Evolutionary conservation across 2,797 vertebrate genomes (phyloP), one percentile per base, ranked within the genome.

Genomic region (Phoebastria nigripes): DNA sequence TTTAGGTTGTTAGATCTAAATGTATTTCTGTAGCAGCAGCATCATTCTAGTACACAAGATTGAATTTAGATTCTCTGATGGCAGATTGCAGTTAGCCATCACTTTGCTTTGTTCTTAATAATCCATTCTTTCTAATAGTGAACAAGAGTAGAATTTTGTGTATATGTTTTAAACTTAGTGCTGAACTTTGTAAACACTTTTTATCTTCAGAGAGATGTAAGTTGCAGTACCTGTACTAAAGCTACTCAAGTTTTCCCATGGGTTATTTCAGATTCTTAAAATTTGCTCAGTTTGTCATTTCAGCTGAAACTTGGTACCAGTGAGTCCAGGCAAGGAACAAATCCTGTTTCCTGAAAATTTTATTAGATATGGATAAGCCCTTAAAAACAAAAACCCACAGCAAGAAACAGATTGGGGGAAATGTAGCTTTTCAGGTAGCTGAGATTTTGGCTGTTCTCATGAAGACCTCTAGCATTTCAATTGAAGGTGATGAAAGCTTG

Each of bases 341-440:
- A 59, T 82, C 19, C 44, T 20, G 15, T 85, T 92, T 92, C 46
- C 67, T 92, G 71, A 71, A 67, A 87, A 37, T 51, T 69, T 83
- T 87, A 39, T 56, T 8, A 56, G 47, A 19, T 90, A 35, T 46
- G 37, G 37, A 67, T 92, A 90, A 93, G 29, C 46, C 28, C 71
- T 87, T 94, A 71, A 71, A 94, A 87, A 20, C 3, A 73, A 84
- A 81, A 70, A 15, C 14, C 15, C 37, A 24, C 44, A 78, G 25
- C 14, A 74, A 78, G 42, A 58, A 74, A 52, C 4, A 12, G 25
- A 80, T 0, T 63, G 24, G 24, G 31, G 33, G 26, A 61, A 92
- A 42, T 49, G 20, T 44, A 82, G 39, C 83, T 94, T 87, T 95
- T 87, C 89, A 92, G 94, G 83, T 97, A 93, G 79, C 69, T 80